Evolutionary conservation across 2,797 vertebrate species (phyloP).

Genomic region (Rachycentron canadum): DNA sequence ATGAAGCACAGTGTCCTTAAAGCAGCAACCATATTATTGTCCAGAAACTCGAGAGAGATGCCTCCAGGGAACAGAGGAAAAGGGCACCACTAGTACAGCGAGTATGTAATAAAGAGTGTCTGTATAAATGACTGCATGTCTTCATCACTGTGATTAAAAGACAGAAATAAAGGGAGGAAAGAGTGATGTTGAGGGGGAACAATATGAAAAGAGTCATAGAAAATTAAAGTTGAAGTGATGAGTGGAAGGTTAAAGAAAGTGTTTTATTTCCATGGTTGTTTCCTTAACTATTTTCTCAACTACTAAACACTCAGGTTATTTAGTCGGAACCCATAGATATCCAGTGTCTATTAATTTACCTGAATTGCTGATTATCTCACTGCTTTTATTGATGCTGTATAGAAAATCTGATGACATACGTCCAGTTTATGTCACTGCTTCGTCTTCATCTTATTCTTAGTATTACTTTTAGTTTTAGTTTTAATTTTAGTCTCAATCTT

Average conservation of each 20-base stretch:
- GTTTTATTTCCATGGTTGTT: too few species aligned
- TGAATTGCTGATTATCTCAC: too few species aligned
- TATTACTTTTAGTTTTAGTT: too few species aligned
- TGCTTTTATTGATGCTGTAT: too few species aligned
- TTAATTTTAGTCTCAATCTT: too few species aligned
- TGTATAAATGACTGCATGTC: conserved; percentile 14
- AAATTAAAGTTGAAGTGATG: not conserved
- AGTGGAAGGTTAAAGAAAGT: too few species aligned
- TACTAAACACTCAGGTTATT: not conserved
- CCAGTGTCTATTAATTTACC: too few species aligned
- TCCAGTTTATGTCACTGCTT: too few species aligned
- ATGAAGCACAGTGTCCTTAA: not conserved
- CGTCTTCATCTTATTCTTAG: too few species aligned
- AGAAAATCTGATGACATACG: too few species aligned
- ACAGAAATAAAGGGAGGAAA: conserved; percentile 2
- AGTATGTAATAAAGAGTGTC: conserved; percentile 44
- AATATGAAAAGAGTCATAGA: not conserved
- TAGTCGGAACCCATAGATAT: too few species aligned
- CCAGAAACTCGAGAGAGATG: conserved; percentile 5
- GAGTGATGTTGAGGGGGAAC: conserved; percentile 18
- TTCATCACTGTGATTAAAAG: conserved; percentile 40
- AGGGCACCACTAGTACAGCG: conserved; percentile 41
- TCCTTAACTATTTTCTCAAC: too few species aligned
- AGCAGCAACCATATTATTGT: conserved; percentile 16
- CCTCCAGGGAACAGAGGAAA: conserved; percentile 34